Evolutionary conservation across 2,888 invertebrate genomes (phyloP).

Genomic region (Rhopalosiphum nymphaeae): DNA sequence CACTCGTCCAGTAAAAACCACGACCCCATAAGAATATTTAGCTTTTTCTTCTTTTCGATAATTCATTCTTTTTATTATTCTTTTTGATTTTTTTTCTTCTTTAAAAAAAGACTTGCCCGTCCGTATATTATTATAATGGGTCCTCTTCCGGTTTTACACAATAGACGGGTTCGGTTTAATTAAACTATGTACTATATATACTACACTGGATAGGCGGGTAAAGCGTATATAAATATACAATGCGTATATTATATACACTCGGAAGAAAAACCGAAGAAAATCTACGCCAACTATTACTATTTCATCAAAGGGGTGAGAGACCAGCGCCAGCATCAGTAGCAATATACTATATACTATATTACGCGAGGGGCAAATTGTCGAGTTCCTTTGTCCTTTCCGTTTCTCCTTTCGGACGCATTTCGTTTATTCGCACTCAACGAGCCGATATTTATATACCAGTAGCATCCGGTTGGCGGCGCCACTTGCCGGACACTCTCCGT

Average conservation of each 20-base stretch:
- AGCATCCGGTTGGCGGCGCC: conserved; percentile 56
- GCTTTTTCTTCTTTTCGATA: conserved; percentile 50
- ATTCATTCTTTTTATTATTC: conserved; percentile 54
- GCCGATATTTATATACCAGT: background rate
- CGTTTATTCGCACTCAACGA: conserved; percentile 43
- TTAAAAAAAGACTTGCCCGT: conserved; percentile 39
- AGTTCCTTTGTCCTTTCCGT: conserved; percentile 25
- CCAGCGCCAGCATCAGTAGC: background rate
- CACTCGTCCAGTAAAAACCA: background rate
- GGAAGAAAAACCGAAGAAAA: conserved; percentile 13
- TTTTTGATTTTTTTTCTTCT: conserved; percentile 8
- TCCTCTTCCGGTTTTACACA: conserved; percentile 54
- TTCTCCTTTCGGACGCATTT: conserved; percentile 41
- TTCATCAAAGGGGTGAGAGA: conserved; percentile 15
- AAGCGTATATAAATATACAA: background rate
- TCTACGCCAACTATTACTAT: conserved; percentile 45
- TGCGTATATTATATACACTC: background rate
- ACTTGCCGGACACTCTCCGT: conserved; percentile 30
- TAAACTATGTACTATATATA: conserved; percentile 14
- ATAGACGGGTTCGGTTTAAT: conserved; percentile 59
- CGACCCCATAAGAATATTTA: conserved; percentile 43
- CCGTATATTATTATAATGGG: conserved; percentile 57
- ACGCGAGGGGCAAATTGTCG: conserved; percentile 32
- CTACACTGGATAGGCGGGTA: background rate
- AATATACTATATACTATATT: background rate